phyloP scores from a whole-genome alignment of 2,888 invertebrate genomes.

The Dolichomitus sp. region DNA sequence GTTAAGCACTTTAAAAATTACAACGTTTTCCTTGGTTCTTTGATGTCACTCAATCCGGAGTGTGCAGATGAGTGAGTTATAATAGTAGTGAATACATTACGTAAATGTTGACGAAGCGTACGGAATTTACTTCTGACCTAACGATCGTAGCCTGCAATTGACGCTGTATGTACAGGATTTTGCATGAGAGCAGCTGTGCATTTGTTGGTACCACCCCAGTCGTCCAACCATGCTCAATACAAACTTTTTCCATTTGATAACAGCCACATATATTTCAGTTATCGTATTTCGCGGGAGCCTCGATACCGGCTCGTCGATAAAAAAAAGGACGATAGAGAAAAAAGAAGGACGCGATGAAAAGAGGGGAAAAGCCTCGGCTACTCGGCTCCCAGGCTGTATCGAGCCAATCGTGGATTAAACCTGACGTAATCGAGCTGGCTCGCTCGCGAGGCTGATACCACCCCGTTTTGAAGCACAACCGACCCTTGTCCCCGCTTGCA shows the following conservation, averaged over 20 bases:
- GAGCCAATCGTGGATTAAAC: constrained; percentile 67
- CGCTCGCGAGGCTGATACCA: constrained; percentile 37
- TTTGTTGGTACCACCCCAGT: background rate
- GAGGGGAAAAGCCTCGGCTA: constrained; percentile 35
- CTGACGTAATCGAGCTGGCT: constrained; percentile 64
- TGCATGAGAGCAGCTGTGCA: background rate
- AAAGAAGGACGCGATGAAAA: constrained; percentile 35
- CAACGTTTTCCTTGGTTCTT: background rate
- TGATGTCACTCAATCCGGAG: background rate
- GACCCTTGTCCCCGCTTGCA: constrained; percentile 27
- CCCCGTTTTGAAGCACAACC: constrained; percentile 27
- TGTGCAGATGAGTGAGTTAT: background rate
- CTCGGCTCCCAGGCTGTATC: constrained; percentile 48
- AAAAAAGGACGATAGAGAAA: constrained; percentile 23
- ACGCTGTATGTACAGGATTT: background rate
- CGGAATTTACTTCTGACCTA: background rate
- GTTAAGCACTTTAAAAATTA: background rate
- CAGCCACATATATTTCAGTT: constrained; percentile 61
- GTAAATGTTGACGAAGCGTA: background rate
- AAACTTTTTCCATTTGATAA: constrained; percentile 66
- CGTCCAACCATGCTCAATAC: constrained; percentile 36
- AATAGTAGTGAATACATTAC: background rate
- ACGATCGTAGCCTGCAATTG: background rate
- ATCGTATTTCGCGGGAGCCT: constrained; percentile 48
- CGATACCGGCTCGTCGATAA: constrained; percentile 6